Evolutionary conservation across 2,113 vertebrate species (phyloP), one percentile per base, ranked within the genome.

Genomic region (Coptodon rendalli): DNA sequence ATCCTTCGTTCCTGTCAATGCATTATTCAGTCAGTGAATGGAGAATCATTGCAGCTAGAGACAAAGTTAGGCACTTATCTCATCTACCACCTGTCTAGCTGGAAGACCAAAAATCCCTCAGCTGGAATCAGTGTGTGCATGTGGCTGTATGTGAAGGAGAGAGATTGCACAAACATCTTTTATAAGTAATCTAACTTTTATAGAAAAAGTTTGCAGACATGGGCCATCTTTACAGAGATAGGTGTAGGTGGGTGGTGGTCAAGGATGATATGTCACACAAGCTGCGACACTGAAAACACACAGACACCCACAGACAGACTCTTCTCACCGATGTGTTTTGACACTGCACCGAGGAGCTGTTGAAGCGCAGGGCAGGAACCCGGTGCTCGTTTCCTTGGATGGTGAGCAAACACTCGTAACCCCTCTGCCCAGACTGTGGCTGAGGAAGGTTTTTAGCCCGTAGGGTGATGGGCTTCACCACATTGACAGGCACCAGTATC

Each of bases 291-390:
- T 86, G 50, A 83, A 85, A 81, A 43, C 45, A 78, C 73, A 52
- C 73, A 78, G 27, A 34, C 45, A 52, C 45, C 73, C 27, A 82
- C 81, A 81, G 57, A 78, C 45, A 84, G 61, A 82, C 73, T 83
- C 81, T 81, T 7, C 98, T 98, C 95, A 99, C 99, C 17, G 98
- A 99, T 48, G 98, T 99, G 96, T 99, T 99, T 93, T 99, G 99
- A 94, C 99, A 99, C 93, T 99, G 98, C 81, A 99, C 98, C 0
- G 98, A 99, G 95, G 98, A 99, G 95, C 98, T 99, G 97, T 99
- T 99, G 96, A 99, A 99, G 86, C 99, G 97, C 84, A 99, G 86
- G 38, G 99, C 99, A 0, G 98, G 98, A 12, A 99, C 98, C 29
- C 98, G 80, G 94, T 99, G 97, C 91, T 99, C 98, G 0, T 93